Base-by-base conservation (phyloP, 2,888 invertebrate genomes). In the Rhamnusium bicolor region DNA sequence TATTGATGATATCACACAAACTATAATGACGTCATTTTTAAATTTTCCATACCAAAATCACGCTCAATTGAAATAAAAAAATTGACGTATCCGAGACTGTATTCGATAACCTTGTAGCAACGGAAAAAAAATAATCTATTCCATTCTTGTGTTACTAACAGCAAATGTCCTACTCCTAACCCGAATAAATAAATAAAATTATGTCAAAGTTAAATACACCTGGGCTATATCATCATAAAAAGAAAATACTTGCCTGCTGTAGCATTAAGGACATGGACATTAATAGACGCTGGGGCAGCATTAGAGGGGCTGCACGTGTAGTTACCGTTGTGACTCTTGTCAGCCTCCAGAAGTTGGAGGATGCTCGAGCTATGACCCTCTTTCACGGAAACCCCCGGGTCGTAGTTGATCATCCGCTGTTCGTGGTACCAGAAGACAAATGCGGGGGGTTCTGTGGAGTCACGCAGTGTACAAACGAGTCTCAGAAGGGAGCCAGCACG, bases 241-340 rank as follows among this genome's bases (percentile, higher is more conserved):
- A 16, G 32, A 12, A 19, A 19, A 27, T 60, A 72, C 79, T 77
- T 79, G 87, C 87, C 87, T 81, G 86, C 87, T 21, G 87, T 90
- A 90, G 93, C 93, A 83, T 93, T 93, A 65, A 94, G 90, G 18
- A 93, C 93, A 83, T 93, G 93, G 49, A 93, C 93, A 53, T 92
- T 90, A 32, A 93, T 92, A 10, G 91, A 92, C 79, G 93, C 92
- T 0, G 93, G 90, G 24, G 91, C 89, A 12, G 92, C 92, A 49
- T 93, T 93, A 6, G 92, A 90, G 19, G 93, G 93, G 0, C 91
- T 91, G 82, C 93, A 93, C 14, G 93, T 93, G 87, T 93, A 94
- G 87, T 93, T 93, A 6, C 94, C 93, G 27, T 93, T 92, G 83
- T 93, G 93, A 68, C 85, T 87, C 77, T 87, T 88, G 74, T 88